Evolutionary conservation across 1,140 invertebrate genomes (phyloP).

Genomic region (Sinonovacula constricta): DNA sequence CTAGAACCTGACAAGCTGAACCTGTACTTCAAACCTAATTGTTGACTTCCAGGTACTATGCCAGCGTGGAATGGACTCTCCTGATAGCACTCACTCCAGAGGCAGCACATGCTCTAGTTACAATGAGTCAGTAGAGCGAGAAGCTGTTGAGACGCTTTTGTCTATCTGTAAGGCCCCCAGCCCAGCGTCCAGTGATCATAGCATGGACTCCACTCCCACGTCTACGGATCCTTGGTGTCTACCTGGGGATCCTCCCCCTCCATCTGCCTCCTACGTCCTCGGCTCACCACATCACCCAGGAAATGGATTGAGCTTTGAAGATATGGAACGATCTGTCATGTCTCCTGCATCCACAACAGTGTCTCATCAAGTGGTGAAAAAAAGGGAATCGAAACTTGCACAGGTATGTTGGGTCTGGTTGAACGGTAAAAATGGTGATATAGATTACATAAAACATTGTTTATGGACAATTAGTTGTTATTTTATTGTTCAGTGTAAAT

Average conservation of each 20-base stretch:
- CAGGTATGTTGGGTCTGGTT: too few species aligned
- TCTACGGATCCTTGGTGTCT: constrained; percentile 42
- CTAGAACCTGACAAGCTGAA: neutral
- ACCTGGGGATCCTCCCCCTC: neutral
- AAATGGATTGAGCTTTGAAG: neutral
- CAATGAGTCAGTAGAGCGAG: constrained; percentile 55
- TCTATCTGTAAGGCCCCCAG: constrained; percentile 57
- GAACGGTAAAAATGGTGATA: too few species aligned
- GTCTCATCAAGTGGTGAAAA: neutral
- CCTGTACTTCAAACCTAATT: neutral
- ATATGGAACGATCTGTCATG: neutral
- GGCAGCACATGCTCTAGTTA: constrained; percentile 33
- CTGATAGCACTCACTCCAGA: constrained; percentile 12
- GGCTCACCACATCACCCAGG: neutral
- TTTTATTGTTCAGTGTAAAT: too few species aligned
- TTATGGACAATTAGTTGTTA: too few species aligned
- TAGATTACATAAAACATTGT: too few species aligned
- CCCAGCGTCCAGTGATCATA: constrained; percentile 35
- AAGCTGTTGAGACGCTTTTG: constrained; percentile 63
- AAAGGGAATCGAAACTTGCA: constrained; percentile 58
- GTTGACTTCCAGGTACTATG: neutral
- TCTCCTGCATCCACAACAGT: neutral
- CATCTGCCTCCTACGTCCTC: neutral
- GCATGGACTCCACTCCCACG: constrained; percentile 31
- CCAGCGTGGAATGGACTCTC: neutral